Conservation (phyloP, 2,113 vertebrate species). For the Cephalophus harveyi region DNA sequence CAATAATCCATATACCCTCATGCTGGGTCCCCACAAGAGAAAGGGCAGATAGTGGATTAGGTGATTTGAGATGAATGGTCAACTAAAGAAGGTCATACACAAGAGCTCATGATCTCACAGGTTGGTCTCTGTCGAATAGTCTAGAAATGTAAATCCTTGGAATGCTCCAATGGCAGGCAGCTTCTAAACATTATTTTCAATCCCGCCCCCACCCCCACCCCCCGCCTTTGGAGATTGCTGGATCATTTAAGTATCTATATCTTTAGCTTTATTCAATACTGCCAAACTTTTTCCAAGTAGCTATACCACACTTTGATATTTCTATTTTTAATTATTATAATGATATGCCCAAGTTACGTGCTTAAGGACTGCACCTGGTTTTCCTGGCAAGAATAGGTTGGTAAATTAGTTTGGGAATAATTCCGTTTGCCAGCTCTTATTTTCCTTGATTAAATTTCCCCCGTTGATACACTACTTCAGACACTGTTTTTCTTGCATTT, state of each 20-base stretch:
- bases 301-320: neutral
- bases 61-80: neutral
- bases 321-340: constrained; percentile 51
- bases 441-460: constrained; percentile 59
- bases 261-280: neutral
- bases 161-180: neutral
- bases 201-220: too few species aligned
- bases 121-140: neutral
- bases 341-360: neutral
- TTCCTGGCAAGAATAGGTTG: constrained; percentile 44
- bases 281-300: neutral
- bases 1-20: neutral
- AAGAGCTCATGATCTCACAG: neutral
- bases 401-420: constrained; percentile 38
- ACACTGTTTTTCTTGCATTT: constrained; percentile 20
- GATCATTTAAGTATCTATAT: neutral
- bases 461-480: neutral
- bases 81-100: neutral
- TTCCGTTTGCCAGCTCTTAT: constrained; percentile 24
- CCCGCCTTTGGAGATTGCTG: neutral
- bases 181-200: neutral
- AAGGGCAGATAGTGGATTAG: neutral
- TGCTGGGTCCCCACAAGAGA: neutral
- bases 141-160: neutral
- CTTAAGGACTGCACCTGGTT: constrained; percentile 33